Evolutionary conservation across 2,797 vertebrate genomes (phyloP).

Genomic region (Ceryle rudis): DNA sequence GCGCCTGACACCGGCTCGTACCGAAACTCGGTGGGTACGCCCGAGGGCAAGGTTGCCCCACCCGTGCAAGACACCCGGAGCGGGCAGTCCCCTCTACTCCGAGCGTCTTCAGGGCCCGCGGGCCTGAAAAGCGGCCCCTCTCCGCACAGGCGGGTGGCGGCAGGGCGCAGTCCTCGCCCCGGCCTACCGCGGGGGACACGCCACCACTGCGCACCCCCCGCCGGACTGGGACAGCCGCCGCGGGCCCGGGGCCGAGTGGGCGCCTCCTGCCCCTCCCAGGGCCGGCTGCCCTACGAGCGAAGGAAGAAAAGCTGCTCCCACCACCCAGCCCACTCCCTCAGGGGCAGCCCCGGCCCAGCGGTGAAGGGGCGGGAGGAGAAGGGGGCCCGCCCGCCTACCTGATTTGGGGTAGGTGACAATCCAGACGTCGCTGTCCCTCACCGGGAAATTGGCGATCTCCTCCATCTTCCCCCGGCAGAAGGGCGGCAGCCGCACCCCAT

Average conservation of each 20-base stretch:
- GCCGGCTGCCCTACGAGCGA: background rate
- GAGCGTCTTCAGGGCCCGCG: background rate
- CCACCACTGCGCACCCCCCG: background rate
- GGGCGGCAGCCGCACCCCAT: conserved; percentile 95
- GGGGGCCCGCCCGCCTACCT: conserved; percentile 78
- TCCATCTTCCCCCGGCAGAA: conserved; percentile 99
- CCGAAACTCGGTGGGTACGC: accelerated
- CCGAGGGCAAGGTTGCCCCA: accelerated
- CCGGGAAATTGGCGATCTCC: conserved; percentile 93
- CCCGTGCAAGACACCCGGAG: background rate
- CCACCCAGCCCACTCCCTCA: background rate
- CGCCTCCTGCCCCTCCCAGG: background rate
- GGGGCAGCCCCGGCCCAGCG: background rate
- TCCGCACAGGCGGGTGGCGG: too few species aligned
- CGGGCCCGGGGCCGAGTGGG: background rate
- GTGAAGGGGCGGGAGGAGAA: too few species aligned
- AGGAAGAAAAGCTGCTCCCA: background rate
- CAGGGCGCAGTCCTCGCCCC: background rate
- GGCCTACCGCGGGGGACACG: background rate
- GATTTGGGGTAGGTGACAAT: conserved; percentile 98
- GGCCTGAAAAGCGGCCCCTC: background rate
- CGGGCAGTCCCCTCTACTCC: background rate
- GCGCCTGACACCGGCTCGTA: accelerated
- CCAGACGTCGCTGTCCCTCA: conserved; percentile 95
- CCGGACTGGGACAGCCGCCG: background rate